Conservation (phyloP, 1,140 invertebrate species). For the Drosophila ananassae region DNA sequence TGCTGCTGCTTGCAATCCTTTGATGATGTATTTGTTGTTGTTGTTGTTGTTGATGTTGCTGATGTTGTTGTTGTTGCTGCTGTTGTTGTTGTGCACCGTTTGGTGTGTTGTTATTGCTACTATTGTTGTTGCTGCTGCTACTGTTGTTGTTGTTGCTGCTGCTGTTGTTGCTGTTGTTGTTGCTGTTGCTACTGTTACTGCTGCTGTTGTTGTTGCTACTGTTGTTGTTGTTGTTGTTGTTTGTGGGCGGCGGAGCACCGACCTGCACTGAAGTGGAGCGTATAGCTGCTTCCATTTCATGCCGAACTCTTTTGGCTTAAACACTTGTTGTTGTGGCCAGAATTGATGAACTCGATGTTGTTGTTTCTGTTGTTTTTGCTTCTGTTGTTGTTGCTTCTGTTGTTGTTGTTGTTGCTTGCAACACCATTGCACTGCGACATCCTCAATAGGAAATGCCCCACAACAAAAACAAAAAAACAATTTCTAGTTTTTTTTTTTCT, state of each 20-base stretch:
- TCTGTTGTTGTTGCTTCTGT: constrained; percentile 33
- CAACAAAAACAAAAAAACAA: constrained; percentile 32
- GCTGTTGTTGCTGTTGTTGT: constrained; percentile 44
- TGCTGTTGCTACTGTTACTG: constrained; percentile 52
- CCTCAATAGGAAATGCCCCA: constrained; percentile 45
- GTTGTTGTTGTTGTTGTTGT: constrained; percentile 70
- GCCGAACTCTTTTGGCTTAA: constrained; percentile 83
- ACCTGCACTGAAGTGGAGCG: constrained; percentile 84
- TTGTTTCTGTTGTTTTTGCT: constrained; percentile 39
- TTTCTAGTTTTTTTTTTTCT: not conserved
- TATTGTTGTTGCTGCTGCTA: constrained; percentile 33
- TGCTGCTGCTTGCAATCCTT: constrained; percentile 23
- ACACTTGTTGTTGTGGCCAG: constrained; percentile 79
- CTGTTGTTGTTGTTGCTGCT: constrained; percentile 31
- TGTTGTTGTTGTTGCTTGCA: constrained; percentile 55
- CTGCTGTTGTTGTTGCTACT: constrained; percentile 49
- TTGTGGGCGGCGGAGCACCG: constrained; percentile 83
- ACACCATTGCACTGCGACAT: constrained; percentile 74
- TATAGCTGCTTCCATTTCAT: constrained; percentile 85
- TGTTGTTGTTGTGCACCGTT: constrained; percentile 70
- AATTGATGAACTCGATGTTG: constrained; percentile 41
- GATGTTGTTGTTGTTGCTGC: constrained; percentile 51
- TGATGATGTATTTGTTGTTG: constrained; percentile 60
- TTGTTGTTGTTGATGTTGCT: constrained; percentile 40
- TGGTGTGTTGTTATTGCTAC: constrained; percentile 31